These are phyloP conservation scores for Nephotettix cincticeps DNA, from an alignment of 1,140 invertebrate species.

Conservation along the genomic window DNA sequence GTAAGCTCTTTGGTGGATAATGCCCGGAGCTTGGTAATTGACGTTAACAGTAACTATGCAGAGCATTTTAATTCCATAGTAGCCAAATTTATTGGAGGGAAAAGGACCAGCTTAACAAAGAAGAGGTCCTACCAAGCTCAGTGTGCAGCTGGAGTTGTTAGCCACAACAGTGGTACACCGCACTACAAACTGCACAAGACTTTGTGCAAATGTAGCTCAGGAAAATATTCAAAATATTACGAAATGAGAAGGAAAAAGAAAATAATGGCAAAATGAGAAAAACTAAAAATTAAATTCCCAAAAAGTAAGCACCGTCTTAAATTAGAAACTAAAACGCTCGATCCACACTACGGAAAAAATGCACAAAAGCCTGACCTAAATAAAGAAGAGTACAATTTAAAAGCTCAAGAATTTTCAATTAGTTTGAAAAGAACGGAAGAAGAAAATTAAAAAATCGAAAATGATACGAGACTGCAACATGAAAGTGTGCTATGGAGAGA, in stretches of 20 bases:
- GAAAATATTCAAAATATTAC: not conserved
- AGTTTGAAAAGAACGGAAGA: not conserved
- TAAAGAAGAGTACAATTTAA: not conserved
- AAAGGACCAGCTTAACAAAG: constrained; percentile 28
- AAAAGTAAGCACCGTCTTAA: not conserved
- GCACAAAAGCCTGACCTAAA: not conserved
- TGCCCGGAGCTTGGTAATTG: constrained; percentile 10
- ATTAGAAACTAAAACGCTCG: not conserved
- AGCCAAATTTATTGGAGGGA: constrained; percentile 32
- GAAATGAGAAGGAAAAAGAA: not conserved
- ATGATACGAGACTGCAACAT: not conserved
- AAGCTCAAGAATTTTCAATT: not conserved
- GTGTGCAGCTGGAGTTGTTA: constrained; percentile 30
- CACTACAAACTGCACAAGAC: constrained; percentile 27
- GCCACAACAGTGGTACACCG: constrained; percentile 27
- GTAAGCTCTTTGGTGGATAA: not conserved
- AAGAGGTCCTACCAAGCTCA: constrained; percentile 28
- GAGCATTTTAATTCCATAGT: constrained; percentile 31
- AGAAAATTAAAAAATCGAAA: not conserved
- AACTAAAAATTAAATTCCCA: not conserved
- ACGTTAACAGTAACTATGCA: constrained; percentile 29
- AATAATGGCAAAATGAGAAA: not conserved
- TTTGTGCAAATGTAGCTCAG: constrained; percentile 3
- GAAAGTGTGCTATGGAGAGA: not conserved
- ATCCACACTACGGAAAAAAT: not conserved